Conservation (phyloP, 1,140 invertebrate species). For the Babylonia areolata region DNA sequence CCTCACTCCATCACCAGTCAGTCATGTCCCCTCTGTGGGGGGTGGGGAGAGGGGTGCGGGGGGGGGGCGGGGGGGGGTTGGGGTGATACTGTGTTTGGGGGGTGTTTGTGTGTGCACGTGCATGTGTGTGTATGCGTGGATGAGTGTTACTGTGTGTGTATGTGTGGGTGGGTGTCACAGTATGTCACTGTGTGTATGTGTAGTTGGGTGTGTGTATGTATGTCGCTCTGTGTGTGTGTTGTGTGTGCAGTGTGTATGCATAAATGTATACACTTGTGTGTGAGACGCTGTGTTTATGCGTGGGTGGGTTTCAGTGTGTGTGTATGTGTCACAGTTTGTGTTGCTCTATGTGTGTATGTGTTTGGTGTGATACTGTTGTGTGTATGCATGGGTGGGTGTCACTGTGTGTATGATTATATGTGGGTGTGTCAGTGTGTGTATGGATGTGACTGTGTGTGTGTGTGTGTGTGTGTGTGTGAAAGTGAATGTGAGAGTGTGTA, state of each 20-base stretch:
- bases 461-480: neutral
- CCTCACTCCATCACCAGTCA: constrained; percentile 89
- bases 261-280: too few relatives aligned
- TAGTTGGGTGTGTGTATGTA: too few relatives aligned
- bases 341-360: neutral
- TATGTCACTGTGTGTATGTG: too few relatives aligned
- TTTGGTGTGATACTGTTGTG: too few relatives aligned
- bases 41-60: too few relatives aligned
- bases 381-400: neutral
- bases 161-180: too few relatives aligned
- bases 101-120: neutral
- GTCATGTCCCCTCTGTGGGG: constrained; percentile 49
- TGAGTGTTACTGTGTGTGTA: neutral
- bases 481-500: too few relatives aligned
- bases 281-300: too few relatives aligned
- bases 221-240: too few relatives aligned
- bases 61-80: neutral
- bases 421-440: neutral
- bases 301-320: neutral
- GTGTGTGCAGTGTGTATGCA: too few relatives aligned
- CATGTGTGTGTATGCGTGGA: neutral
- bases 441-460: neutral
- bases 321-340: neutral
- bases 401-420: neutral
- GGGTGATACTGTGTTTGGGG: neutral